Evolutionary conservation across 2,113 vertebrate genomes (phyloP), one percentile per base, ranked within the genome.

Genomic region (Nyctereutes procyonoides): DNA sequence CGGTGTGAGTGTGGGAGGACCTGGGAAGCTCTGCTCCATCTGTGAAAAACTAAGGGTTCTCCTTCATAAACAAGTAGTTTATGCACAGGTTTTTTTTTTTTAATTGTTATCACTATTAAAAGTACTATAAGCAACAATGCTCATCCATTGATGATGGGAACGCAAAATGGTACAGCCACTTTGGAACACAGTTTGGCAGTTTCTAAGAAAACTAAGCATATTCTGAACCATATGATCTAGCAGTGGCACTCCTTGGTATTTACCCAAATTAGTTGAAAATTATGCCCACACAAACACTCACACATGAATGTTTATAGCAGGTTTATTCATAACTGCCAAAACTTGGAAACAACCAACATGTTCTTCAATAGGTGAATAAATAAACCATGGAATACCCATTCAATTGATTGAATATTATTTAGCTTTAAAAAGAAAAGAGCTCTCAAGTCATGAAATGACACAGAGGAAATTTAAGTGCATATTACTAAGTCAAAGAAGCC

Each of bases 391-490:
- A 24, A 43, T 56, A 65, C 20, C 48, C 24, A 51, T 74, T 56
- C 19, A 15, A 56, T 48, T n/a, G 51, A 74, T 26, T 43, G 35
- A 81, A 73, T 81, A 56, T 74, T 74, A 81, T 63, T 92, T 48
- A 88, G n/a, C 30, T 26, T 69, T 83, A 77, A 88, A 93, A 83
- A 95, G 63, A 92, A 95, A 58, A 38, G n/a, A n/a, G 8, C 32
- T 89, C 43, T 32, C 26, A 93, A 69, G 38, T 26, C 32, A 83
- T 0, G 2, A 67, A 83, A 65, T 53, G 43, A 53, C 24, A 76
- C 22, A 32, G 8, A 77, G 14, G 60, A 84, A 93, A 1, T 7
- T n/a, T 84, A 77, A 77, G 51, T 53, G 32, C 14, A 17, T 60
- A n/a, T 20, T 82, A 15, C 60, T 38, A 77, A 69, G 22, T 88